phyloP scores from a whole-genome alignment of 2,113 vertebrate species.

The Catharus minimus region DNA sequence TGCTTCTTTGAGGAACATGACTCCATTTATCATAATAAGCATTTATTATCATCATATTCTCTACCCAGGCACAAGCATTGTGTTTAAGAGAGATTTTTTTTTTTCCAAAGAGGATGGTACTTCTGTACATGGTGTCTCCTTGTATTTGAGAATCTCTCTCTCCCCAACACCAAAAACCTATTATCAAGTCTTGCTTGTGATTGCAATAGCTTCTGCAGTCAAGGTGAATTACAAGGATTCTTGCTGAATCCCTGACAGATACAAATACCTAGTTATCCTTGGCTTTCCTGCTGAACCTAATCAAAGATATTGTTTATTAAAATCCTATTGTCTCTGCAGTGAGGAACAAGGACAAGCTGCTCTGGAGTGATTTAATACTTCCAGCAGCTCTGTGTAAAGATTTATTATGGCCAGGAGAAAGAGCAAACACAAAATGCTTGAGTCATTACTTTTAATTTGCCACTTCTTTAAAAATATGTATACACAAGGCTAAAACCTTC shows the following conservation, averaged over 20 bases:
- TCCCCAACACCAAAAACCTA: neutral
- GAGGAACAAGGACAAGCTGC: slow-evolving; percentile 32
- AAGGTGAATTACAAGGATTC: slow-evolving; percentile 42
- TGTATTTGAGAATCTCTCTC: neutral
- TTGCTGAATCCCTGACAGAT: slow-evolving; percentile 4
- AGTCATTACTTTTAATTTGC: slow-evolving; percentile 40
- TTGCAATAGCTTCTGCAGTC: neutral
- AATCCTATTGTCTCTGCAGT: slow-evolving; percentile 10
- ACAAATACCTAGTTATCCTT: slow-evolving; percentile 10
- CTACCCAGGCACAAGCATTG: neutral
- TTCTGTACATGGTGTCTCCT: neutral
- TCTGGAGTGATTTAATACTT: slow-evolving; percentile 24
- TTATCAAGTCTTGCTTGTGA: neutral
- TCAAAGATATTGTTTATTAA: slow-evolving; percentile 59
- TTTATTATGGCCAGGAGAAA: slow-evolving; percentile 25
- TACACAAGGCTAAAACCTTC: neutral
- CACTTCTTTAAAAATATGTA: neutral
- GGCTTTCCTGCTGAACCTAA: slow-evolving; percentile 48
- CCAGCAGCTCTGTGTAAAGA: neutral
- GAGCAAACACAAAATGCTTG: neutral
- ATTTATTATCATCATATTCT: neutral
- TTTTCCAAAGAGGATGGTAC: neutral
- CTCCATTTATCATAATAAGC: neutral
- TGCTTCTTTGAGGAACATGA: neutral
- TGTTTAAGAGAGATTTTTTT: neutral